Conservation (phyloP, 2,888 invertebrate genomes). For the Prenolepis imparis region DNA sequence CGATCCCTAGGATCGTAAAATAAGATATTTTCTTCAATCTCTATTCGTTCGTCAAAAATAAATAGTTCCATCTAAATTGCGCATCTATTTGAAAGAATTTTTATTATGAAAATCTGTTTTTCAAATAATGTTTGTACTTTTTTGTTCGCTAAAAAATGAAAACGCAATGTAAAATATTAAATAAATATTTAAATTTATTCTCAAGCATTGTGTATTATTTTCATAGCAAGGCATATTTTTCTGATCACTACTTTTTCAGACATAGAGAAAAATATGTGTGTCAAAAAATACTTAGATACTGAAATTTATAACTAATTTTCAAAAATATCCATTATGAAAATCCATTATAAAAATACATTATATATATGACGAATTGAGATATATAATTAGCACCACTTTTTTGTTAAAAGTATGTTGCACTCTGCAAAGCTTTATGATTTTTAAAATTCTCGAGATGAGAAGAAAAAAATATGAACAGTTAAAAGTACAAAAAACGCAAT, state of each 20-base stretch:
- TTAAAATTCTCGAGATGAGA: neutral
- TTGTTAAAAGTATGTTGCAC: neutral
- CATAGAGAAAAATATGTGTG: neutral
- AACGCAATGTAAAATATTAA: neutral
- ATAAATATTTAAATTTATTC: constrained; percentile 2
- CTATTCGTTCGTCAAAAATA: constrained; percentile 41
- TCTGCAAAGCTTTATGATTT: neutral
- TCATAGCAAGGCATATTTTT: neutral
- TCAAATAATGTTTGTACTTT: neutral
- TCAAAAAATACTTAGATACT: neutral
- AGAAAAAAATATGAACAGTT: neutral
- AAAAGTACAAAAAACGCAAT: constrained; percentile 11
- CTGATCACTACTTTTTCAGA: neutral
- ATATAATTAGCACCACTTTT: neutral
- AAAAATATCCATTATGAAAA: too few relatives aligned
- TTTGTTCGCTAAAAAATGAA: neutral
- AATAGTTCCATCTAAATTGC: constrained; percentile 5
- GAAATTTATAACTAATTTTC: neutral
- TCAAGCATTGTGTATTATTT: neutral
- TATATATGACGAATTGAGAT: neutral
- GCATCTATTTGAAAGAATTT: constrained; percentile 17
- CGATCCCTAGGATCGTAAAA: constrained; percentile 45
- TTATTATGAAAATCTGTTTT: constrained; percentile 21
- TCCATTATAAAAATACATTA: neutral
- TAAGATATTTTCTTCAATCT: constrained; percentile 8